These are phyloP conservation scores for Tetrao urogallus DNA, from an alignment of 2,113 vertebrate species.

Conservation along the genomic window DNA sequence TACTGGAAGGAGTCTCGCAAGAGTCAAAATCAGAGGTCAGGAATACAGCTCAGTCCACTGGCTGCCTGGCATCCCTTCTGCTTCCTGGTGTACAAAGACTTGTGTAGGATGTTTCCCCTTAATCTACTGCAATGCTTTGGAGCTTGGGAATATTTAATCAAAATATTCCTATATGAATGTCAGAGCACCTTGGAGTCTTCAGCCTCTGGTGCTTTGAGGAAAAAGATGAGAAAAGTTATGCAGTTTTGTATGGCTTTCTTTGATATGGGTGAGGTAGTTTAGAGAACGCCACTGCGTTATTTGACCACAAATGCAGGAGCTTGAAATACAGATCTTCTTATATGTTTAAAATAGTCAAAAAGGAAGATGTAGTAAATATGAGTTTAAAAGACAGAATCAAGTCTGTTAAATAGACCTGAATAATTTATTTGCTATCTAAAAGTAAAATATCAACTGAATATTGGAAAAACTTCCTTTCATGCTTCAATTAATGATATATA, in stretches of 20 bases:
- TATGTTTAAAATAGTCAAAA: background rate
- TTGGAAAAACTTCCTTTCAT: background rate
- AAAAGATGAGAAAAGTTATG: background rate
- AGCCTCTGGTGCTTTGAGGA: background rate
- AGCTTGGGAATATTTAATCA: background rate
- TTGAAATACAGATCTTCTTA: background rate
- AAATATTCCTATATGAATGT: background rate
- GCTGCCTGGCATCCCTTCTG: background rate
- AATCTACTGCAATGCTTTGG: background rate
- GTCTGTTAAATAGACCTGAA: background rate
- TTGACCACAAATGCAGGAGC: background rate
- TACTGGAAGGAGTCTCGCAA: background rate
- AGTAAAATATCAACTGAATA: background rate
- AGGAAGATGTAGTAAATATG: background rate
- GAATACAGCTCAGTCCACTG: fast-evolving
- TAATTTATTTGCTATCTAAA: background rate
- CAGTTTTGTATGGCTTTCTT: background rate
- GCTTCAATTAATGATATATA: background rate
- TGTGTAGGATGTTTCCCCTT: background rate
- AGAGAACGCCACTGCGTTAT: background rate
- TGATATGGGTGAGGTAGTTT: background rate
- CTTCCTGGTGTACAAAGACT: no score
- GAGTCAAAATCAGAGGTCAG: fast-evolving
- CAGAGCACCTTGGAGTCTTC: background rate
- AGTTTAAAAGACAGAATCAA: background rate